Base-by-base conservation (phyloP, 2,888 invertebrate genomes). In the Uloborus plumipes region DNA sequence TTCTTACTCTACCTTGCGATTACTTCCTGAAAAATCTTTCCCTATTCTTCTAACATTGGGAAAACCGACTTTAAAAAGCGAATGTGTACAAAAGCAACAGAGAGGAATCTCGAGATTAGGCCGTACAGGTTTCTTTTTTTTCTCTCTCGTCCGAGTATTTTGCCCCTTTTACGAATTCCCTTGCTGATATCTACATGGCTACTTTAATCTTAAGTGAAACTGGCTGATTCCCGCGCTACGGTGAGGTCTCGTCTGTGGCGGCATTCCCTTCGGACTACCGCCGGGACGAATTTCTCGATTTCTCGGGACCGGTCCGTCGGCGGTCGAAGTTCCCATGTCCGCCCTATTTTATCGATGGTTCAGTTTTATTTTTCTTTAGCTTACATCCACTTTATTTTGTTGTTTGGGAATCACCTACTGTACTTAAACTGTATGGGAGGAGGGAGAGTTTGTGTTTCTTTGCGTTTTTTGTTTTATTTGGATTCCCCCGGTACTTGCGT, bases 131-230 rank as follows among this genome's bases (percentile, higher is more conserved):
- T 55, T 16, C 65, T 20, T 47, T 39, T 50, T n/a, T 62, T 55
- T 16, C 65, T 20, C 22, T 39, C 31, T n/a, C 58, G 53, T 58
- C 65, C 55, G 20, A 22, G 61, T 69, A 73, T 62, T 51, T 73
- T 47, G 61, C 67, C 58, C 73, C 53, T 49, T 51, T 18, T 31
- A 26, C 31, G 11, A 22, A 81, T 65, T 81, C 80, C 80, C 80
- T 53, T 49, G 70, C 64, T 65, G 74, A 81, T 81, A 47, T 18
- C 58, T 81, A 70, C 74, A 74, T 81, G 74, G 70, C 74, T 81
- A 81, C 70, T 81, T 74, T 70, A 70, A 62, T 70, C 80, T 81
- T 81, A 81, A 81, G 80, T 81, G 80, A 74, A 55, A 64, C 69
- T 50, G 26, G 53, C 47, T 22, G 66, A 59, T 62, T 73, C 49